These are phyloP conservation scores for Pristionchus maxplancki DNA, from an alignment of 2,888 invertebrate genomes.

Conservation along the genomic window DNA sequence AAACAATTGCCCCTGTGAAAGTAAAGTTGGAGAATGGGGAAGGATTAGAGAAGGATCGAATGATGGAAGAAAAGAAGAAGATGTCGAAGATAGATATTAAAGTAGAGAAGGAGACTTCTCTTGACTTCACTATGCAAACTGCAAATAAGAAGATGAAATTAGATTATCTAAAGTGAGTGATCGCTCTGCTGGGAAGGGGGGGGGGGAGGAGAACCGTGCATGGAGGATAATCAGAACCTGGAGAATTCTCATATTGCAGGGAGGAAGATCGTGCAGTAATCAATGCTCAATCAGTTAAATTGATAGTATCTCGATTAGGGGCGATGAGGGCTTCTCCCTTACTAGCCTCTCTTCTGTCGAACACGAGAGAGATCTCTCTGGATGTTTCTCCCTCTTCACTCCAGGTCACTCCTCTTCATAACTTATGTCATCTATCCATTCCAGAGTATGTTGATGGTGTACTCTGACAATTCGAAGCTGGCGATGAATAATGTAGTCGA, in stretches of 20 bases:
- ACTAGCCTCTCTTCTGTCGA: constrained; percentile 39
- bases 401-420: constrained; percentile 24
- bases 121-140: not conserved
- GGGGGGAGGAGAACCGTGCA: not conserved
- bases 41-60: not conserved
- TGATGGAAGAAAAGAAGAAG: constrained; percentile 1
- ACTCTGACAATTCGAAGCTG: constrained; percentile 21
- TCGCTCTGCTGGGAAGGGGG: not conserved
- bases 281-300: constrained; percentile 24
- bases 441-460: constrained; percentile 18
- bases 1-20: not conserved
- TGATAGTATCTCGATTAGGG: constrained; percentile 46
- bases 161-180: not conserved
- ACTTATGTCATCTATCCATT: too few species aligned
- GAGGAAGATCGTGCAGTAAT: constrained; percentile 44
- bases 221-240: too few species aligned
- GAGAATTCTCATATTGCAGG: not conserved
- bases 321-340: constrained; percentile 39
- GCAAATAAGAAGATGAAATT: constrained; percentile 36
- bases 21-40: constrained; percentile 12
- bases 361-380: not conserved
- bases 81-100: not conserved
- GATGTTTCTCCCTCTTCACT: constrained; percentile 40
- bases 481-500: not conserved
- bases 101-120: not conserved